Conservation (phyloP, 2,888 invertebrate genomes). For the Conomelus anceps region DNA sequence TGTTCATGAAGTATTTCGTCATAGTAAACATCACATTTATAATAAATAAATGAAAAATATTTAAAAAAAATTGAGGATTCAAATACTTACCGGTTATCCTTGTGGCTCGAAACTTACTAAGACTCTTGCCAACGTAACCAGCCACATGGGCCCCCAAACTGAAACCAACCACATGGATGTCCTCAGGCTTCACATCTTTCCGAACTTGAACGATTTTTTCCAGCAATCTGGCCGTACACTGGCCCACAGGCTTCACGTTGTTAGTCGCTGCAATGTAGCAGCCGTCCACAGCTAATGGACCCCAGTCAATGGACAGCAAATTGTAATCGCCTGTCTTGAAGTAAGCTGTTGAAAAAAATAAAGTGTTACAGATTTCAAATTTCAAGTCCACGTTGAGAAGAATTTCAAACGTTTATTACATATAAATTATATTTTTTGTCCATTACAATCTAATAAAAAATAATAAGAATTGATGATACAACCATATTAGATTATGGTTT, state of each 20-base stretch:
- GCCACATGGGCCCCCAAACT: slow-evolving; percentile 47
- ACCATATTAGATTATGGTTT: too few relatives aligned
- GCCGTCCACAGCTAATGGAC: slow-evolving; percentile 50
- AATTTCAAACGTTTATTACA: neutral
- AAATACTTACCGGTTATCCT: slow-evolving; percentile 35
- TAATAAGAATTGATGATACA: too few relatives aligned
- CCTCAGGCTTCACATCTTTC: slow-evolving; percentile 42
- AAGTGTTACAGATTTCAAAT: slow-evolving; percentile 4
- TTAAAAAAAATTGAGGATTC: neutral
- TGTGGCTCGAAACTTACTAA: slow-evolving; percentile 35
- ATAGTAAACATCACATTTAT: neutral
- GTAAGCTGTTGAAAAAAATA: slow-evolving; percentile 43
- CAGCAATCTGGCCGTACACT: slow-evolving; percentile 53
- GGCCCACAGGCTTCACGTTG: slow-evolving; percentile 54
- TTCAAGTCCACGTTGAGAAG: too few relatives aligned
- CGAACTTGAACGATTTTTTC: slow-evolving; percentile 45
- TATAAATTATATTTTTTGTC: neutral
- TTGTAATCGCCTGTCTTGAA: slow-evolving; percentile 51
- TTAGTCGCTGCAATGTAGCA: slow-evolving; percentile 54
- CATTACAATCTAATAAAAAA: too few relatives aligned
- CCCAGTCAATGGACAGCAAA: slow-evolving; percentile 56
- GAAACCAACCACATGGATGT: slow-evolving; percentile 45
- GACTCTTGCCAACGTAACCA: slow-evolving; percentile 40
- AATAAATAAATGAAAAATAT: neutral
- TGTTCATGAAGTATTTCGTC: too few relatives aligned